phyloP scores from a whole-genome alignment of 2,113 vertebrate genomes.

The Melanerpes formicivorus region DNA sequence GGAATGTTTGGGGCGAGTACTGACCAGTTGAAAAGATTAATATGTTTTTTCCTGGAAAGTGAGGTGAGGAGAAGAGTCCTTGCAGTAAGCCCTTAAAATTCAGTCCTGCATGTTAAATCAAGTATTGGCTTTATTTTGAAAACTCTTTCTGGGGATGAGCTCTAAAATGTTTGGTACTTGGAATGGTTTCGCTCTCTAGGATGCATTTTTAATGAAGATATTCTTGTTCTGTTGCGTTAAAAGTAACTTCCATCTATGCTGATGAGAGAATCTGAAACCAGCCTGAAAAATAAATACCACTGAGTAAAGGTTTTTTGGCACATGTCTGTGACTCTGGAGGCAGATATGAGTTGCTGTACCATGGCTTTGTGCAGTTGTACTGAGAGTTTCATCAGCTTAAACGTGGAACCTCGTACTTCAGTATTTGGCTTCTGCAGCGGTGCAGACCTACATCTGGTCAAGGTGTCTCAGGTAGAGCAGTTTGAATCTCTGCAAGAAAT shows the following conservation, averaged over 20 bases:
- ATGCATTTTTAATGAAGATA: neutral
- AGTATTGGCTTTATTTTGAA: neutral
- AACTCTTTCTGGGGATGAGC: neutral
- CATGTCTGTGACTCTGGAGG: neutral
- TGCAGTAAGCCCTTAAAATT: neutral
- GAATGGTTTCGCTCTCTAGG: neutral
- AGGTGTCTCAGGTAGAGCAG: neutral
- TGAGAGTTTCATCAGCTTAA: neutral
- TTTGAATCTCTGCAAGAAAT: neutral
- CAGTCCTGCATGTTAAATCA: neutral
- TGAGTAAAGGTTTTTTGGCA: neutral
- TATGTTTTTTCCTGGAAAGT: conserved; percentile 81
- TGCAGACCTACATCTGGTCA: neutral
- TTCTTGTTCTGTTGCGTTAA: neutral
- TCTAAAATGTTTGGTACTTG: neutral
- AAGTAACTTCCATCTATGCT: neutral
- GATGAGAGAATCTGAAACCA: neutral
- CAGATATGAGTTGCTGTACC: neutral
- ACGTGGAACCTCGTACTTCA: neutral
- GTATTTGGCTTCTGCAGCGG: neutral
- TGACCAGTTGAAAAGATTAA: conserved; percentile 78
- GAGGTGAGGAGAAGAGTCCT: conserved; percentile 75
- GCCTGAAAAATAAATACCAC: neutral
- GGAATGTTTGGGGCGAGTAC: conserved; percentile 38
- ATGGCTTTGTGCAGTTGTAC: neutral